Evolutionary conservation across 2,113 vertebrate species (phyloP), one percentile per base, ranked within the genome.

Genomic region (Neoarius graeffei): DNA sequence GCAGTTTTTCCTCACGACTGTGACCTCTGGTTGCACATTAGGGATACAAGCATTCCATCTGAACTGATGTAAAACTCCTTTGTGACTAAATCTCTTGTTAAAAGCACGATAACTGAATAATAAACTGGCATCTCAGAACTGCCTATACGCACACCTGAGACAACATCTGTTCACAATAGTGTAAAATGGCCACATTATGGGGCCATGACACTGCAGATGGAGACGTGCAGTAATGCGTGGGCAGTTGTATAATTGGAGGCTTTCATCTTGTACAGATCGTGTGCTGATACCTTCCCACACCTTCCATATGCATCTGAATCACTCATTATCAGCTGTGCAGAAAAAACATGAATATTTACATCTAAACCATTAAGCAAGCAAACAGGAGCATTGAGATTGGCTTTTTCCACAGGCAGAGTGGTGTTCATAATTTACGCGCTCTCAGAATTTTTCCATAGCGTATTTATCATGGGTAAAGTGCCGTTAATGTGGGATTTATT

Each of bases 241-340:
- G 90, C 84, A 83, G 74, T 50, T 20, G 48, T 69, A 85, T 89
- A 91, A 89, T 81, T 91, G 86, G 81, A 76, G 79, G 54, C 83
- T 91, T 91, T 89, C 90, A 91, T 91, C 86, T 84, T 83, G 57
- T 82, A 14, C 73, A 85, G 76, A 89, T 83, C 83, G 81, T 87
- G 87, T 88, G 84, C 86, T 71, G 83, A 91, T 85, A 85, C 85
- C 87, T 86, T 89, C 91, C 89, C 89, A 90, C 89, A 87, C 90
- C 77, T 83, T 86, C 88, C 88, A 88, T 89, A 89, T 89, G 88
- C 87, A 90, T 85, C 86, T 87, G 87, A 90, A 86, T 90, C 90
- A 88, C 87, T 84, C 86, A 86, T 91, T 87, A 89, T 91, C 86
- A 81, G 52, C 71, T 87, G 50, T 67, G 76, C 35, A 73, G 71